Base-by-base conservation (phyloP, 2,888 invertebrate genomes). In the Netelia inedita region DNA sequence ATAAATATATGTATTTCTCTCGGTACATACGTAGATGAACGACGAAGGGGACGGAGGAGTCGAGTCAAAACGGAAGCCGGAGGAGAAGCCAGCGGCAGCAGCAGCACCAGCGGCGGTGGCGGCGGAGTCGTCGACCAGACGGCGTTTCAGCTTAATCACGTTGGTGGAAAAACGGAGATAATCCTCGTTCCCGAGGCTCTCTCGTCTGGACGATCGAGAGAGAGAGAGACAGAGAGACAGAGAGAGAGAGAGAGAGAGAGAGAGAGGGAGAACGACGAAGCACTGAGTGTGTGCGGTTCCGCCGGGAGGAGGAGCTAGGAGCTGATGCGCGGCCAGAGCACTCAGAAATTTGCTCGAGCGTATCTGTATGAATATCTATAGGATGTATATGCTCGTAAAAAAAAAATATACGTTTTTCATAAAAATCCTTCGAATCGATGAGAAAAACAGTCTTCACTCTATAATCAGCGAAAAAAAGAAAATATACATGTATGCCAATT, bases 111-210 rank as follows among this genome's bases (percentile, higher is more conserved):
- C 87, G 82, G 43, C 69, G 71, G 35, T 35, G 35, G 35, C 35
- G 35, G 6, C 10, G 35, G 61, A 78, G 63, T 63, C 72, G 55
- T 50, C 80, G 79, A 80, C 85, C 86, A 89, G 90, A 88, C 89
- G 89, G 90, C 90, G 89, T 90, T 92, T 90, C 90, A 87, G 91
- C 90, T 91, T 93, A 92, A 93, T 93, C 92, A 90, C 90, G 91
- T 92, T 92, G 92, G 90, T 90, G 90, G 90, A 92, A 92, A 93
- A 92, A 92, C 90, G 91, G 91, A 91, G 90, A 90, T 91, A 92
- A 92, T 92, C 91, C 91, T 87, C 88, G 89, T 76, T 87, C 82
- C 84, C 76, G 66, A 72, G 66, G 72, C 16, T 89, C 87, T 88
- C 89, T 88, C 89, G 90, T 92, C 90, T 89, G 89, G 89, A 89